These are phyloP conservation scores for Nestor notabilis DNA, from an alignment of 2,113 vertebrate species.

Conservation along the genomic window DNA sequence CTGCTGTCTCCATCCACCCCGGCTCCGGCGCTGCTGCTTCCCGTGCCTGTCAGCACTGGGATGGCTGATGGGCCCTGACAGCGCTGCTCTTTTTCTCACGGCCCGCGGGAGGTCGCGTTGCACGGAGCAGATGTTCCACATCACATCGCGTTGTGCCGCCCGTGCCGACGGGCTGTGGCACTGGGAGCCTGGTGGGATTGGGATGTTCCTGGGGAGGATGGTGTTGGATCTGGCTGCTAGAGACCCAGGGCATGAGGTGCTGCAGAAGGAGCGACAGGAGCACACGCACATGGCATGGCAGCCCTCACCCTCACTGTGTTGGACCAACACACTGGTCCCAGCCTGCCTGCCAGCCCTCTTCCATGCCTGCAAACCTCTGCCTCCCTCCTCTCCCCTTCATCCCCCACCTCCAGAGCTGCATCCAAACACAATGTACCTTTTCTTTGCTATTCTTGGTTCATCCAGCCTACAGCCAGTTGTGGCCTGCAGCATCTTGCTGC, in stretches of 20 bases:
- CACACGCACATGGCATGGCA: accelerated
- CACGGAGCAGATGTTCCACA: constrained; percentile 49
- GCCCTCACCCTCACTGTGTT: accelerated
- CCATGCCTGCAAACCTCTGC: neutral
- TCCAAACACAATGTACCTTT: neutral
- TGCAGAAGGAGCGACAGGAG: neutral
- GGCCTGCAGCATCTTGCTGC: neutral
- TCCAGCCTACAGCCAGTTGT: neutral
- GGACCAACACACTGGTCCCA: accelerated
- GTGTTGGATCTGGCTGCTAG: accelerated
- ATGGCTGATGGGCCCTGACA: constrained; percentile 81
- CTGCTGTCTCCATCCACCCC: accelerated
- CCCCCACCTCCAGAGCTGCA: neutral
- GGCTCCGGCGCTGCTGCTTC: neutral
- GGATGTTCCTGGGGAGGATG: accelerated
- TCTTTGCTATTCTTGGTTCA: neutral
- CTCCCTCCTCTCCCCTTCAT: neutral
- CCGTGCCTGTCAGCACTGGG: constrained; percentile 37
- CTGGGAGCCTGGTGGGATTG: accelerated
- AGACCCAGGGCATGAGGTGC: accelerated
- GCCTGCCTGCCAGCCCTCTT: accelerated
- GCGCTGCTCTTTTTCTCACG: constrained; percentile 80
- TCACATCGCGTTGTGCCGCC: neutral
- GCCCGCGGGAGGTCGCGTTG: constrained; percentile 32
- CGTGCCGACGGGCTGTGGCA: neutral